Base-by-base conservation (phyloP, 2,888 invertebrate genomes). In the Cataglyphis altisquamis region DNA sequence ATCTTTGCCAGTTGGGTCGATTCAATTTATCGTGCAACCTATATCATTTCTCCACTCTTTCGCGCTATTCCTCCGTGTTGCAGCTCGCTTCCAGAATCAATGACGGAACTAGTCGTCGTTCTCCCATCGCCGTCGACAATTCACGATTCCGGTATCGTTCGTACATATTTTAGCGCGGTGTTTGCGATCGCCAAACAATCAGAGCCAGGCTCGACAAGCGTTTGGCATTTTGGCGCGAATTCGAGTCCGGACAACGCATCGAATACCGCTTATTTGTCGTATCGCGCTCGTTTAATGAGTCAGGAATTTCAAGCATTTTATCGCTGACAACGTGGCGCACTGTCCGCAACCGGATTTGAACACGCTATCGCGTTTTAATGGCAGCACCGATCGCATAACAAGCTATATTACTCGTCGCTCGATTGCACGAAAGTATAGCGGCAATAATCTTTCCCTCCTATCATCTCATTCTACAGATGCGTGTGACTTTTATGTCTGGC, bases 141-240 rank as follows among this genome's bases (percentile, higher is more conserved):
- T 63, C 72, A 39, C 36, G 36, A 52, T 32, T 32, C 62, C 86
- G 83, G 86, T 87, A 84, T 84, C 88, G 85, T 91, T 89, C 87
- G 88, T 91, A 91, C 87, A 90, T 91, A 91, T 91, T 91, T 91
- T 86, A 89, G 73, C 68, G 18, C 55, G 60, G 72, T 91, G 82
- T 91, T 90, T 89, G 91, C 91, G 77, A 88, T 86, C 86, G 87
- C 86, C 91, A 91, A 91, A 91, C 91, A 90, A 87, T 86, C 78
- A 85, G 63, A 66, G 15, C 25, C 84, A 82, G 73, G 68, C 82
- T 88, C 85, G 89, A 89, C 89, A 84, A 87, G 82, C 88, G 70
- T 29, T 77, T 81, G 66, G 86, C 25, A 36, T 75, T 55, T 36
- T 45, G 62, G 52, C 60, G 72, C 68, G 75, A 41, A 67, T 83